phyloP scores from a whole-genome alignment of 1,140 invertebrate genomes.

The Drosophila gunungcola region DNA sequence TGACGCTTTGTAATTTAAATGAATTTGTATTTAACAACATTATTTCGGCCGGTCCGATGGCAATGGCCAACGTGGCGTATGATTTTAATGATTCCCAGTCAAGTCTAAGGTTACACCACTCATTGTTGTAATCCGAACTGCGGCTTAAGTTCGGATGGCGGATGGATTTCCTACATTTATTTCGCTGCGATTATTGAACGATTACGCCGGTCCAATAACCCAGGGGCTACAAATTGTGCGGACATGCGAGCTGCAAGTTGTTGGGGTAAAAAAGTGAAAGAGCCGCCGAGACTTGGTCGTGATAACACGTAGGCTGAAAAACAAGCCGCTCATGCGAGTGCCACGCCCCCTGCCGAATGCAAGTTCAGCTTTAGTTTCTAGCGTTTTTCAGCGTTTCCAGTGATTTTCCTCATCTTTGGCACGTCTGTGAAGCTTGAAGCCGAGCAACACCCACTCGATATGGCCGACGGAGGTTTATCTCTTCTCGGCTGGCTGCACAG shows the following conservation, averaged over 20 bases:
- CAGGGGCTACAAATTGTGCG: slow-evolving; percentile 47
- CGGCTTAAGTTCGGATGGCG: slow-evolving; percentile 60
- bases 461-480: slow-evolving; percentile 37
- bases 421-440: slow-evolving; percentile 34
- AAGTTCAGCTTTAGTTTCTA: slow-evolving; percentile 28
- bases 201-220: slow-evolving; percentile 30
- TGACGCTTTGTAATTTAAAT: slow-evolving; percentile 71
- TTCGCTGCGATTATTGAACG: slow-evolving; percentile 55
- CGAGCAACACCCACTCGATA: slow-evolving; percentile 71
- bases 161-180: slow-evolving; percentile 39
- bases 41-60: slow-evolving; percentile 43
- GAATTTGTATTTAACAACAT: slow-evolving; percentile 66
- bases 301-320: slow-evolving; percentile 76
- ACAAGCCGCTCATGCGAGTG: slow-evolving; percentile 69
- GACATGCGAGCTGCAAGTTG: slow-evolving; percentile 41
- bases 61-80: slow-evolving; percentile 61
- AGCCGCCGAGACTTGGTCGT: slow-evolving; percentile 48
- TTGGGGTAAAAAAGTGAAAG: slow-evolving; percentile 50
- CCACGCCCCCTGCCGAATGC: slow-evolving; percentile 20
- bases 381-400: not conserved
- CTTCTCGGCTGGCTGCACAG: slow-evolving; percentile 39
- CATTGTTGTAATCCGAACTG: slow-evolving; percentile 61
- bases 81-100: slow-evolving; percentile 58
- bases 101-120: slow-evolving; percentile 70
- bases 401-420: slow-evolving; percentile 33